Evolutionary conservation across 2,113 vertebrate species (phyloP).

Genomic region (Rallus limicola): DNA sequence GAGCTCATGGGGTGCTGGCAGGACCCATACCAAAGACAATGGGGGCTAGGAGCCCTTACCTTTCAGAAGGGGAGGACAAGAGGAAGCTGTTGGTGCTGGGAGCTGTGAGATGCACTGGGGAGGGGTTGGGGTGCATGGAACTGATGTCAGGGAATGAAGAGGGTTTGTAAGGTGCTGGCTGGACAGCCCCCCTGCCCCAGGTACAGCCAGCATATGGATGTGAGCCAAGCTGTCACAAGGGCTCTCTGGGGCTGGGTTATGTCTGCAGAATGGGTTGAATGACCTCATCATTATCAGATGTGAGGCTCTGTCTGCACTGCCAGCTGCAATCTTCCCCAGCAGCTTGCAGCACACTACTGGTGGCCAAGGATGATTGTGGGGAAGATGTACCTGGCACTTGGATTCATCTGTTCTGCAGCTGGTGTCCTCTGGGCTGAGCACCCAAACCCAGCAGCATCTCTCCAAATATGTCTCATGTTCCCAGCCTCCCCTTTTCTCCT

Average conservation of each 20-base stretch:
- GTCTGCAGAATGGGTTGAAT: neutral
- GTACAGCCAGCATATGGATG: rapidly evolving
- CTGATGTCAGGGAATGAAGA: neutral
- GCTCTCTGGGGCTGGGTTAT: neutral
- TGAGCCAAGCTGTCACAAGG: neutral
- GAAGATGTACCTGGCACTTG: neutral
- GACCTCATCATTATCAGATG: neutral
- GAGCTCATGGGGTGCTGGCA: neutral
- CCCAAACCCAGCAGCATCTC: neutral
- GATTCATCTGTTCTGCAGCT: neutral
- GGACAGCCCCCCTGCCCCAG: neutral
- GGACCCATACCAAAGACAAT: rapidly evolving
- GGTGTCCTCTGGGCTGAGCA: neutral
- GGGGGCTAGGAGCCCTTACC: neutral
- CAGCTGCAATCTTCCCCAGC: neutral
- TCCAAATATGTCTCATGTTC: neutral
- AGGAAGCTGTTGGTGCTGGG: neutral
- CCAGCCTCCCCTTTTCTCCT: neutral
- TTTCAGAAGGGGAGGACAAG: neutral
- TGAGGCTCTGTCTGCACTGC: neutral
- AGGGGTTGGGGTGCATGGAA: too few relatives aligned
- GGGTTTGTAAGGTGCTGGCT: neutral
- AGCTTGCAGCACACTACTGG: neutral
- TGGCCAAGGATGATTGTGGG: neutral
- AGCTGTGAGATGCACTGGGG: neutral